A percentile compares a stretch with the other conserved stretches of the same genome.
These are phyloP conservation scores for Mormyrops attenuatus DNA, from an alignment of 2,797 vertebrate genomes.

Conservation along the genomic window DNA sequence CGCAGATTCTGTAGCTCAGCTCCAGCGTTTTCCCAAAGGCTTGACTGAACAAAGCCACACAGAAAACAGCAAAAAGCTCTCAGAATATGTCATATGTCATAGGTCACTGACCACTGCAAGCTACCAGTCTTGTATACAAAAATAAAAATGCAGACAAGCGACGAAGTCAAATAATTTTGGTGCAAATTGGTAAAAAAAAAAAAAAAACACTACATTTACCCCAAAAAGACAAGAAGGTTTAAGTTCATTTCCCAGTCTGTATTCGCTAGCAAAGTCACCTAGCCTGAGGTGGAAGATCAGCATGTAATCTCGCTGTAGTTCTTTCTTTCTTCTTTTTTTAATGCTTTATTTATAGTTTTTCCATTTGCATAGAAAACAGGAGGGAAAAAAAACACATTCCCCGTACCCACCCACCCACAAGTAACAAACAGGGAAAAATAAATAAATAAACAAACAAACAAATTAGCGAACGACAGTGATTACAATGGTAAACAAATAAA, in stretches of 20 bases:
- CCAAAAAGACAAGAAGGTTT: background rate
- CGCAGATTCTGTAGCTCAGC: background rate
- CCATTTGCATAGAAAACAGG: no score
- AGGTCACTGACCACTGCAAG: background rate
- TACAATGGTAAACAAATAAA: no score
- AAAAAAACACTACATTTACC: background rate
- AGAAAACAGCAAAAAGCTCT: constrained; percentile 8
- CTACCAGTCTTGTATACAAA: background rate
- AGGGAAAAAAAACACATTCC: no score
- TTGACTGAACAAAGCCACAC: background rate
- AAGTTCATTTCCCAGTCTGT: background rate
- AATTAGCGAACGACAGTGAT: no score
- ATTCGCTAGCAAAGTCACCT: background rate
- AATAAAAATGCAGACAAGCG: background rate
- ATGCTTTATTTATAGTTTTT: no score
- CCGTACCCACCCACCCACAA: no score
- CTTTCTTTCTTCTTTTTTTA: background rate
- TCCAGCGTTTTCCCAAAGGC: background rate
- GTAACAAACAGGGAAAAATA: no score
- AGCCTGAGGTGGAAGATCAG: background rate
- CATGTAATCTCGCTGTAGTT: background rate
- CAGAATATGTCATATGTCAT: background rate
- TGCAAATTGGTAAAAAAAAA: background rate
- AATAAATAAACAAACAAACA: no score
- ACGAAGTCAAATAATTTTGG: background rate